These are phyloP conservation scores for Oreonectes daqikongensis DNA, from an alignment of 2,797 vertebrate genomes.

Conservation along the genomic window DNA sequence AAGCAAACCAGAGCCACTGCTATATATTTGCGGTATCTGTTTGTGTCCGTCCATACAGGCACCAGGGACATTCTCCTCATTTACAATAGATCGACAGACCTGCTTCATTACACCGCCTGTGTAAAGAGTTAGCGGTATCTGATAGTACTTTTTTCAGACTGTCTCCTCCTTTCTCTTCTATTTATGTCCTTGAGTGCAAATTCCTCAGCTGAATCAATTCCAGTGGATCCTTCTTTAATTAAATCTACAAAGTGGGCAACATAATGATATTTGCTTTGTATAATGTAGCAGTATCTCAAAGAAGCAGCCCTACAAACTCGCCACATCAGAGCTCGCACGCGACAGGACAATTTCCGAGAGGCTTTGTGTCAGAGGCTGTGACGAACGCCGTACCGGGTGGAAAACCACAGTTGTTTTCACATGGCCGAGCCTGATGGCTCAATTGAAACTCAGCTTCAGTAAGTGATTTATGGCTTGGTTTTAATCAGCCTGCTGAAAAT, in stretches of 20 bases:
- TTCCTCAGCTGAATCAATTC: conserved; percentile 31
- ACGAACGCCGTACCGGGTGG: conserved; percentile 24
- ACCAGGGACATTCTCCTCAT: conserved; percentile 47
- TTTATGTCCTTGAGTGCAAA: conserved; percentile 37
- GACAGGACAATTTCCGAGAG: conserved; percentile 30
- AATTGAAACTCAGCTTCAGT: conserved; percentile 59
- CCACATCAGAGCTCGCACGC: not conserved
- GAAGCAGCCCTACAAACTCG: conserved; percentile 4
- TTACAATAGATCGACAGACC: conserved; percentile 48
- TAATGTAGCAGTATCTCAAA: conserved; percentile 32
- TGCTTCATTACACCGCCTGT: conserved; percentile 41
- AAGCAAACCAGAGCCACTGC: not conserved
- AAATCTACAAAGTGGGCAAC: conserved; percentile 39
- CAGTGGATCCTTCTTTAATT: conserved; percentile 34
- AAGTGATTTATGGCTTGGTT: conserved; percentile 64
- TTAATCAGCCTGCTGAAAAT: conserved; percentile 64
- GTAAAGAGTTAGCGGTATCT: conserved; percentile 44
- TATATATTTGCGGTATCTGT: conserved; percentile 1
- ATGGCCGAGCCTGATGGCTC: conserved; percentile 57
- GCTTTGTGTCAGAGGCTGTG: conserved; percentile 28
- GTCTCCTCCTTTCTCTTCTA: conserved; percentile 12
- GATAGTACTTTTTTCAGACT: conserved; percentile 22
- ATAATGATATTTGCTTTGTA: conserved; percentile 35
- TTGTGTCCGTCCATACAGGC: conserved; percentile 14
- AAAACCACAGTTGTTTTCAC: conserved; percentile 46